Evolutionary conservation across 2,113 vertebrate species (phyloP), one percentile per base, ranked within the genome.

Genomic region (Lophura nycthemera): DNA sequence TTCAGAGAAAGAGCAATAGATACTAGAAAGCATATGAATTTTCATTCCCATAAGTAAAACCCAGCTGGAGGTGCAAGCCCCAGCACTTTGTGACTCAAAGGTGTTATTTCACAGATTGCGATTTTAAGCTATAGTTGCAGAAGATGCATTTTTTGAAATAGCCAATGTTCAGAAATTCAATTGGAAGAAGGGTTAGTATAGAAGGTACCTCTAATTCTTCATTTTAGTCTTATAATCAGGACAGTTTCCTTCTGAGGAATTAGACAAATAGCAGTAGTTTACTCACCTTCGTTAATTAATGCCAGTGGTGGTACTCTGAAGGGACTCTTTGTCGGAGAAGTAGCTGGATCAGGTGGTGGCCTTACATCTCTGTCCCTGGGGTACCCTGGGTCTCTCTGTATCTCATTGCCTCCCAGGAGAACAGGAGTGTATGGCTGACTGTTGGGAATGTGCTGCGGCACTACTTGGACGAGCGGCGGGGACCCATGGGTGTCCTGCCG

Each of bases 391-490:
- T 99, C 99, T 64, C 99, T 97, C 96, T 99, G 99, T 67, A 99
- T 99, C 97, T 99, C 99, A 8, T 99, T 99, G 61, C 98, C 97
- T 9, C 94, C 98, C 56, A 97, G 94, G 22, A 98, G 94, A 22
- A 97, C 82, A 0, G 98, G 97, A 1, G 97, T 98, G 72, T 99
- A 98, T 21, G 98, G 98, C 48, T 98, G 98, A 85, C 98, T 98
- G 72, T 97, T 97, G 3, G 99, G 99, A 38, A 99, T 98, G 77
- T 98, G 98, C 90, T 99, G 98, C 0, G 99, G 99, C 43, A 99
- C 99, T 8, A 99, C 99, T 95, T 99, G 99, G 40, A 99, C 99
- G 6, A 99, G 98, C 3, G 99, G 99, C 3, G 99, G 99, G 24
- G 98, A 98, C 3, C 96, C 97, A 0, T 98, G 99, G 9, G 98